Evolutionary conservation across 2,888 invertebrate species (phyloP).

Genomic region (Mycalesis mineus): DNA sequence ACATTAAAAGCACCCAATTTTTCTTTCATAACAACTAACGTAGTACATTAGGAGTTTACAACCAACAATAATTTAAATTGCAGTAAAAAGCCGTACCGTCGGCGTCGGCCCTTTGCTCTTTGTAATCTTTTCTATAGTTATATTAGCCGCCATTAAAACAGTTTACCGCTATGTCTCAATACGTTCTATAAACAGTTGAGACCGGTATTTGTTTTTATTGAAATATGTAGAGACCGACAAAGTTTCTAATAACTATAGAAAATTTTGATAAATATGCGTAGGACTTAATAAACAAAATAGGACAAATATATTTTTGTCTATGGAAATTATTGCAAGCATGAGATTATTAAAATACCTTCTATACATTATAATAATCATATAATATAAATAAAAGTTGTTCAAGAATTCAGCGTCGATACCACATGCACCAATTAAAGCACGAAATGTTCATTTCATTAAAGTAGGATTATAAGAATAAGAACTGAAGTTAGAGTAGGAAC

Average conservation of each 20-base stretch:
- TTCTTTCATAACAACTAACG: not conserved
- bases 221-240: not conserved
- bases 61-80: constrained; percentile 10
- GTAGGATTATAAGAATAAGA: no score
- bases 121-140: constrained; percentile 10
- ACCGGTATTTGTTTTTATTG: not conserved
- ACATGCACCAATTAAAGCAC: no score
- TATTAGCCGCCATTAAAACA: constrained; percentile 7
- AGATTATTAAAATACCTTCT: no score
- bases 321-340: no score
- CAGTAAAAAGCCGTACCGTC: constrained; percentile 4
- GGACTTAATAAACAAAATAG: not conserved
- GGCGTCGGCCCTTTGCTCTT: constrained; percentile 14
- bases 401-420: no score
- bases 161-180: constrained; percentile 16
- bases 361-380: no score
- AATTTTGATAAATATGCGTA: not conserved
- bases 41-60: constrained; percentile 13
- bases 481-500: no score
- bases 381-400: no score
- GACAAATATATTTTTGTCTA: no score
- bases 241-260: not conserved
- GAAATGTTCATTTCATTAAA: no score
- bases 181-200: not conserved
- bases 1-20: not conserved